Base-by-base conservation (phyloP, 30 jellyfish, hydroid and myxozoan species). In the Rhopilema esculentum region DNA sequence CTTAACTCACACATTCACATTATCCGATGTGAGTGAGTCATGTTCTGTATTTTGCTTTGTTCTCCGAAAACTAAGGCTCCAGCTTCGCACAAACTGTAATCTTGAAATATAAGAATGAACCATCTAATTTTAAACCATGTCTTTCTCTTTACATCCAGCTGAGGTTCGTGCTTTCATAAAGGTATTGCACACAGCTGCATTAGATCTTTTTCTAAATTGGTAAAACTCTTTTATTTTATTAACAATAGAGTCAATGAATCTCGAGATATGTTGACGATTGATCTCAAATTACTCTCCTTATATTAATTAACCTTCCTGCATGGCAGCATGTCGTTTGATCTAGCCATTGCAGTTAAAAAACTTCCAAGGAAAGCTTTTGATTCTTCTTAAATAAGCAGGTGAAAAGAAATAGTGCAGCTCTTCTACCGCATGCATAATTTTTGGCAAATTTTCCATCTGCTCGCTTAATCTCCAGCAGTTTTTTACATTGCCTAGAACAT, bases 391-490 rank as follows among this genome's bases (percentile, higher is more conserved):
- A 29, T 73, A 31, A 8, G 64, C 84, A 27, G 33, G 25, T n/a
- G 48, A 20, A 40, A 73, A 73, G 81, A 73, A 73, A 30, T 19
- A 69, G 27, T n/a, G 27, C 51, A 66, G 69, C 71, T 73, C 50
- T 33, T 1, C 20, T 17, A 33, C 84, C 84, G n/a, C 69, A 31
- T 73, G 25, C 84, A 73, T 29, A 31, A 26, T 22, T 31, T 25
- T 73, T 31, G 71, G 69, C 32, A 18, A 21, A 31, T 73, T 73
- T 40, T 33, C 16, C 84, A 73, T 73, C 71, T 73, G 84, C 84
- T 73, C 33, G 19, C 49, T 0, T 73, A n/a, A 73, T 73, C 84
- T 1, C 84, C 84, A 22, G 69, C 84, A 31, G 22, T 65, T 8
- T 31, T 26, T 20, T 70, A 7, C 81, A 25, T n/a, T n/a, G n/a